These are phyloP conservation scores for Colletes gigas DNA, from an alignment of 1,140 invertebrate species.

Conservation along the genomic window DNA sequence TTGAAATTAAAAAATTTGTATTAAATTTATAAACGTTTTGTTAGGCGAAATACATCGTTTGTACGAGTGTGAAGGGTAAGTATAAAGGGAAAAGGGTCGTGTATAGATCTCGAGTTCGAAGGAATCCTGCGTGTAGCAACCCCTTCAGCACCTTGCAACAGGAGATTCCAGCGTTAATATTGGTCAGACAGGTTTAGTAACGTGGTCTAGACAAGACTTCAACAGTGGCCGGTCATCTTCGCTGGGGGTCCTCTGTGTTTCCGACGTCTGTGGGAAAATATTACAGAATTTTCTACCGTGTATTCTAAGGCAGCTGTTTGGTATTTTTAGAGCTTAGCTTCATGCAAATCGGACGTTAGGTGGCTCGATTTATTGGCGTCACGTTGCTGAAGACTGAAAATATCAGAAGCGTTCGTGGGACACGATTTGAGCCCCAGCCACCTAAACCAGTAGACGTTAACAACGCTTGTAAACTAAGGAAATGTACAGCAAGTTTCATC, in stretches of 20 bases:
- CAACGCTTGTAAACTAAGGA: too few relatives aligned
- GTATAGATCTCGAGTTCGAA: too few relatives aligned
- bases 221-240: constrained; percentile 53
- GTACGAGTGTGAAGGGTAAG: background rate
- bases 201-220: constrained; percentile 16
- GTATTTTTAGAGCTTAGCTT: constrained; percentile 70
- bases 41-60: background rate
- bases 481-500: background rate
- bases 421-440: background rate
- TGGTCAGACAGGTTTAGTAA: constrained; percentile 14
- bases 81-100: background rate
- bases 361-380: constrained; percentile 67
- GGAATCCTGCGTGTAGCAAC: constrained; percentile 18
- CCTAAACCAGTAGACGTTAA: too few relatives aligned
- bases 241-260: constrained; percentile 71
- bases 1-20: too few relatives aligned
- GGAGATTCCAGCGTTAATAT: constrained; percentile 4
- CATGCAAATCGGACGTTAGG: constrained; percentile 68
- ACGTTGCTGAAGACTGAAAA: constrained; percentile 3
- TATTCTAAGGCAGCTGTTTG: constrained; percentile 58
- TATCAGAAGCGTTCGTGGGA: background rate
- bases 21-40: too few relatives aligned
- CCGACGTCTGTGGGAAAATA: constrained; percentile 68
- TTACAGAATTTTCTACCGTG: constrained; percentile 57
- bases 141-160: constrained; percentile 69